Base-by-base conservation (phyloP, 1,140 invertebrate genomes). In the Triops longicaudatus region DNA sequence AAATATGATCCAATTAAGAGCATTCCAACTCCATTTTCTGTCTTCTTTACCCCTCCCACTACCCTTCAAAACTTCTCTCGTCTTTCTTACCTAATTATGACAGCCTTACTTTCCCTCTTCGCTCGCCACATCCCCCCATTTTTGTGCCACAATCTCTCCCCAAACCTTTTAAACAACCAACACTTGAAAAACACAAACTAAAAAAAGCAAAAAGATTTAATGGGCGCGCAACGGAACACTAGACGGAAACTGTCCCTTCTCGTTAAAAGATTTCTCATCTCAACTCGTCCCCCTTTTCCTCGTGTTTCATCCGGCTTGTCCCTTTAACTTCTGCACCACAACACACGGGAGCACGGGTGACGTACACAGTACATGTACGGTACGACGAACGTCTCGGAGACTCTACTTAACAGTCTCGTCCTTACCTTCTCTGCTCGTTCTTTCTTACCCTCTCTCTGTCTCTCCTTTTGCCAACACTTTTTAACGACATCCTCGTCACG, bases 391-490 rank as follows among this genome's bases (percentile, higher is more conserved):
- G 31, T 37, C 31, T 37, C 31, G 31, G 31, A 37, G 31, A 37
- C 31, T 37, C 31, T 37, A 37, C 31, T 37, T 37, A 37, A 37
- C 31, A 37, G 31, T 37, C 31, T 37, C 31, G 31, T 37, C 31
- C 31, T 37, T 37, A 37, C 31, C 31, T 7, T 63, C 50, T 63
- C 50, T n/a, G n/a, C n/a, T n/a, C n/a, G n/a, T n/a, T 63, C 50
- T 63, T 14, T 63, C 50, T 63, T 14, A 14, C 14, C 14, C 22
- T 63, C 17, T n/a, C 50, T n/a, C 17, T 22, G 10, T 63, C 22
- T 63, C n/a, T 63, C 50, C 31, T 63, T 63, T 63, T 63, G 50
- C 50, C 50, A 63, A 63, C 50, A 63, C 50, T 63, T 63, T 63
- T 63, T 63, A 63, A 63, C 50, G 50, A 63, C 50, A 17, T 63